A percentile compares a stretch with the other conserved stretches of the same genome.
These are phyloP conservation scores for Eidolon dupreanum DNA, from an alignment of 2,797 vertebrate species.

Conservation along the genomic window DNA sequence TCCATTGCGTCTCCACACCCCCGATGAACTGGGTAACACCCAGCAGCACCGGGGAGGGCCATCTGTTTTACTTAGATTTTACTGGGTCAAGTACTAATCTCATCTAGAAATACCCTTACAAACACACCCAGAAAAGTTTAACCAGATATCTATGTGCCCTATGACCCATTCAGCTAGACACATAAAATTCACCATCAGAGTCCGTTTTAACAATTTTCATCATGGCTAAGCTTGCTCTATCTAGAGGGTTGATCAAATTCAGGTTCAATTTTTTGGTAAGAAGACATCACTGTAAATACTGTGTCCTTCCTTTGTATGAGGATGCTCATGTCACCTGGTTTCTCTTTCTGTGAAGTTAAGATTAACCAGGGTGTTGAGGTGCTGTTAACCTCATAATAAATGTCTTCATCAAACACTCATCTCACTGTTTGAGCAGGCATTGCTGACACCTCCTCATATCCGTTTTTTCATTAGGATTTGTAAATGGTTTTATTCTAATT, in stretches of 20 bases:
- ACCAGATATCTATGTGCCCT: neutral
- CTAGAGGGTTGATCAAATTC: neutral
- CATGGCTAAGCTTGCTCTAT: neutral
- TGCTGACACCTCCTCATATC: neutral
- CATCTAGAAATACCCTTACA: neutral
- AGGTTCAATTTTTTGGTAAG: neutral
- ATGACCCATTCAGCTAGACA: neutral
- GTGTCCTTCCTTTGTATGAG: neutral
- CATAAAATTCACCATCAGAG: too few species aligned
- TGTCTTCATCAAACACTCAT: neutral
- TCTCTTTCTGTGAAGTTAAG: neutral
- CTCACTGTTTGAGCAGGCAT: neutral
- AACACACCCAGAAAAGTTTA: neutral
- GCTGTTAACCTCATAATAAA: neutral
- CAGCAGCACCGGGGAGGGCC: neutral
- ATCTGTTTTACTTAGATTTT: neutral
- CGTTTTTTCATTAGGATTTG: neutral
- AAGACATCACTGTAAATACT: neutral
- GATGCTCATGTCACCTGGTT: neutral
- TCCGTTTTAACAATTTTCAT: neutral
- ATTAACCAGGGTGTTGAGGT: neutral
- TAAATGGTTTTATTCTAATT: neutral
- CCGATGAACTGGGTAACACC: rapidly evolving
- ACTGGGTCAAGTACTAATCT: neutral
- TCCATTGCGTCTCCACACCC: neutral